Percentiles rank a stretch among this genome's conserved stretches.
These are phyloP conservation scores for Phataginus tricuspis DNA, from an alignment of 2,797 vertebrate species.

Conservation along the genomic window DNA sequence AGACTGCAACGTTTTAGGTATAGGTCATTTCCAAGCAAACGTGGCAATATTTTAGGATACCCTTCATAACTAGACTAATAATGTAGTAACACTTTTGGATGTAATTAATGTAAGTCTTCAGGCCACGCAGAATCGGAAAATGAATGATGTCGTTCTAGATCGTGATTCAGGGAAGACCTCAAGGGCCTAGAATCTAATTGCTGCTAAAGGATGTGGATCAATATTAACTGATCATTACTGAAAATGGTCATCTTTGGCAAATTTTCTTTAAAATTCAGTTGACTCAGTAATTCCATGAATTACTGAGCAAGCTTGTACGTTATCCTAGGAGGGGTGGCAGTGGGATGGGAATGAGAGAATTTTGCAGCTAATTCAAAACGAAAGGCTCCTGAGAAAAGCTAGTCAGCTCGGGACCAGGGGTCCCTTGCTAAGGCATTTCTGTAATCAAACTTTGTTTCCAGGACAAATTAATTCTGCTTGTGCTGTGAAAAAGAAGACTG, in stretches of 20 bases:
- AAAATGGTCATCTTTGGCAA: not conserved
- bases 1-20: not conserved
- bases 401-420: not conserved
- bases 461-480: not conserved
- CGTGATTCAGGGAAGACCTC: not conserved
- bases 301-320: not conserved
- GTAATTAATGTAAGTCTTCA: not conserved
- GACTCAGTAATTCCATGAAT: not conserved
- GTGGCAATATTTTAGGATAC: not conserved
- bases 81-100: not conserved
- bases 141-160: not conserved
- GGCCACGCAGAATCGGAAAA: not conserved
- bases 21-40: not conserved
- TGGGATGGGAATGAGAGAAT: not conserved
- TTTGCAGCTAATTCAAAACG: constrained; percentile 3
- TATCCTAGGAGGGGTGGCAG: not conserved
- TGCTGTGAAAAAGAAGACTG: not conserved
- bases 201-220: not conserved
- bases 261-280: not conserved
- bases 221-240: not conserved
- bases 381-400: not conserved
- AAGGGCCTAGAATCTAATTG: not conserved
- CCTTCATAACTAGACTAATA: not conserved
- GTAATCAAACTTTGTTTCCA: not conserved
- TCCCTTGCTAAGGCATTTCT: not conserved